These are phyloP conservation scores for Eupithecia vulgata DNA, from an alignment of 2,888 invertebrate species.

Conservation along the genomic window DNA sequence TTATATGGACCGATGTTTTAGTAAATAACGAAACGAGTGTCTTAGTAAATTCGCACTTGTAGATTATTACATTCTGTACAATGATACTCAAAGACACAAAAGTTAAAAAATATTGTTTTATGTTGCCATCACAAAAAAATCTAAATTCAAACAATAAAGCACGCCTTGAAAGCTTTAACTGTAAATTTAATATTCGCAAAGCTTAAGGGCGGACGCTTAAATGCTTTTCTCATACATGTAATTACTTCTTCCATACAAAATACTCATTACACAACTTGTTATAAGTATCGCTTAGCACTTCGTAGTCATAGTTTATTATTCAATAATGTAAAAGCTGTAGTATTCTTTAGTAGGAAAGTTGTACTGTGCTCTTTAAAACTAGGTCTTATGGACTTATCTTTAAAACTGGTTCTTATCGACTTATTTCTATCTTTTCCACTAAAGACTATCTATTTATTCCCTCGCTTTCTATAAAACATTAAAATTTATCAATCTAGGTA, in stretches of 20 bases:
- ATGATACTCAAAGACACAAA: background rate
- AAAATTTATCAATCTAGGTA: background rate
- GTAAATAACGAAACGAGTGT: background rate
- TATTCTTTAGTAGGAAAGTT: background rate
- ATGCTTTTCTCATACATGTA: slow-evolving; percentile 76
- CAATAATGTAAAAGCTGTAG: background rate
- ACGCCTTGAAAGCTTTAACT: slow-evolving; percentile 7
- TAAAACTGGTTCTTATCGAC: too few species aligned
- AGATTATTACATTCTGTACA: background rate
- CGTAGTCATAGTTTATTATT: slow-evolving; percentile 19
- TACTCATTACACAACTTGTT: slow-evolving; percentile 1
- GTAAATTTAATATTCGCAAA: slow-evolving; percentile 58
- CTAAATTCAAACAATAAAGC: slow-evolving; percentile 4
- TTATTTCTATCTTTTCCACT: too few species aligned
- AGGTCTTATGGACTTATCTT: background rate
- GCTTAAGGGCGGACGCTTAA: slow-evolving; percentile 71
- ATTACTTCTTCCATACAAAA: slow-evolving; percentile 32
- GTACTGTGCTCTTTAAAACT: slow-evolving; percentile 31
- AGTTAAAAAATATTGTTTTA: background rate
- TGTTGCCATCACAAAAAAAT: slow-evolving; percentile 18
- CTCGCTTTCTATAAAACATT: background rate
- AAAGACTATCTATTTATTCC: background rate
- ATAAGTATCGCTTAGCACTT: slow-evolving; percentile 31
- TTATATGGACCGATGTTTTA: background rate
- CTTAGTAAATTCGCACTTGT: background rate